phyloP scores from a whole-genome alignment of 2,888 invertebrate species.

The Hirtodrosophila confusa region DNA sequence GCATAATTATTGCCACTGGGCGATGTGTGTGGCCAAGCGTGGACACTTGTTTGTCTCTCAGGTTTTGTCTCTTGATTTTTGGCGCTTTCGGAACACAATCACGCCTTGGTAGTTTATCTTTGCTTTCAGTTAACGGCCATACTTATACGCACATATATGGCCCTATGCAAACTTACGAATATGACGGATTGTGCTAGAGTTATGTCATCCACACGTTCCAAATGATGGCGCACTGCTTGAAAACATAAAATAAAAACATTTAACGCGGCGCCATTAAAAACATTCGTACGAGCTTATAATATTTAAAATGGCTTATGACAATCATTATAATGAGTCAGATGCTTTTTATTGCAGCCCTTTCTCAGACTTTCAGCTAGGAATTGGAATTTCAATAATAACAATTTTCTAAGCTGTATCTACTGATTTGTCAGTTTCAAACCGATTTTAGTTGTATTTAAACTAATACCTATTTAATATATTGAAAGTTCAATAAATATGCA shows the following conservation, averaged over 20 bases:
- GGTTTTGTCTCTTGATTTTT: slow-evolving; percentile 8
- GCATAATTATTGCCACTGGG: slow-evolving; percentile 30
- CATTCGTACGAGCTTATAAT: slow-evolving; percentile 27
- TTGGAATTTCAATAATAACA: too few species aligned
- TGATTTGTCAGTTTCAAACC: too few species aligned
- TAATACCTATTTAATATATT: too few species aligned
- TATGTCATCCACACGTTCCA: slow-evolving; percentile 49
- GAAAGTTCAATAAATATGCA: too few species aligned
- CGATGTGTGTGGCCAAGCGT: slow-evolving; percentile 51
- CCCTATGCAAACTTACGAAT: not conserved
- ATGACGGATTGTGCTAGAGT: slow-evolving; percentile 13
- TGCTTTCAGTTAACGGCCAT: slow-evolving; percentile 31
- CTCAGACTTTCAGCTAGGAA: too few species aligned
- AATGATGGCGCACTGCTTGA: slow-evolving; percentile 27
- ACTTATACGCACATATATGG: slow-evolving; percentile 2
- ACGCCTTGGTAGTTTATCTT: slow-evolving; percentile 80
- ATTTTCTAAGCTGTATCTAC: too few species aligned
- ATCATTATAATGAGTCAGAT: not conserved
- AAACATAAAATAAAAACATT: slow-evolving; percentile 41
- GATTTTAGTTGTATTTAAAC: too few species aligned
- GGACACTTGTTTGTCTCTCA: slow-evolving; percentile 14
- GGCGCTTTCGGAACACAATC: slow-evolving; percentile 59
- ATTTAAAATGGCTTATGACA: slow-evolving; percentile 8
- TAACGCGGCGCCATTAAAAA: slow-evolving; percentile 49
- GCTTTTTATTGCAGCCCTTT: too few species aligned